Evolutionary conservation across 2,888 invertebrate genomes (phyloP).

Genomic region (Apamea anceps): DNA sequence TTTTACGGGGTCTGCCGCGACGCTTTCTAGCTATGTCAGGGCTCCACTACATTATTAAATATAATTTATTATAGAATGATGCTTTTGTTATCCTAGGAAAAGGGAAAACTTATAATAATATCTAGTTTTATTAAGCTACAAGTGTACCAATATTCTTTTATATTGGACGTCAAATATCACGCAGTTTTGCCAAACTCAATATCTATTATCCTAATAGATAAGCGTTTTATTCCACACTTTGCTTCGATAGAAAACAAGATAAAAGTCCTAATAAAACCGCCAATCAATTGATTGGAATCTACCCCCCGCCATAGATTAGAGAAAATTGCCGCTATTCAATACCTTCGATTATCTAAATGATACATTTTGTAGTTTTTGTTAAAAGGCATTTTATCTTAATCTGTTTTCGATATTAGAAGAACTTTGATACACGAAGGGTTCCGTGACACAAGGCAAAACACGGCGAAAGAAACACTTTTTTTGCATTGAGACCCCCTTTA

Average conservation of each 20-base stretch:
- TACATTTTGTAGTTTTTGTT: constrained; percentile 29
- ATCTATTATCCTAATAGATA: constrained; percentile 20
- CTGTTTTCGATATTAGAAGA: constrained; percentile 20
- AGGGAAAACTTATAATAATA: background rate
- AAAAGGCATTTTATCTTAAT: constrained; percentile 24
- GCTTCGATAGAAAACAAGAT: constrained; percentile 22
- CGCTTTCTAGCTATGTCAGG: too few relatives aligned
- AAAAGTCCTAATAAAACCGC: constrained; percentile 46
- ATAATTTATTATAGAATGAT: too few relatives aligned
- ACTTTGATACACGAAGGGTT: constrained; percentile 11
- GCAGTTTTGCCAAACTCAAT: constrained; percentile 27
- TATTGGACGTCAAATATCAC: constrained; percentile 3
- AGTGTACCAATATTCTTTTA: background rate
- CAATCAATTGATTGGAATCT: constrained; percentile 41
- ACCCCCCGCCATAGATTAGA: constrained; percentile 11
- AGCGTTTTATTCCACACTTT: background rate
- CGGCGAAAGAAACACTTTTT: background rate
- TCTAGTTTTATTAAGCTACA: background rate
- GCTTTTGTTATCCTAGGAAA: background rate
- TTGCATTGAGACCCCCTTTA: too few relatives aligned
- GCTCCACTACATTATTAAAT: too few relatives aligned
- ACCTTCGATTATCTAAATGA: constrained; percentile 50
- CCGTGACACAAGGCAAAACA: background rate
- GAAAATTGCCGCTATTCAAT: constrained; percentile 39
- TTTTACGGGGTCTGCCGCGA: too few relatives aligned